These are phyloP conservation scores for Littorina saxatilis DNA, from an alignment of 1,140 invertebrate species.

Conservation along the genomic window DNA sequence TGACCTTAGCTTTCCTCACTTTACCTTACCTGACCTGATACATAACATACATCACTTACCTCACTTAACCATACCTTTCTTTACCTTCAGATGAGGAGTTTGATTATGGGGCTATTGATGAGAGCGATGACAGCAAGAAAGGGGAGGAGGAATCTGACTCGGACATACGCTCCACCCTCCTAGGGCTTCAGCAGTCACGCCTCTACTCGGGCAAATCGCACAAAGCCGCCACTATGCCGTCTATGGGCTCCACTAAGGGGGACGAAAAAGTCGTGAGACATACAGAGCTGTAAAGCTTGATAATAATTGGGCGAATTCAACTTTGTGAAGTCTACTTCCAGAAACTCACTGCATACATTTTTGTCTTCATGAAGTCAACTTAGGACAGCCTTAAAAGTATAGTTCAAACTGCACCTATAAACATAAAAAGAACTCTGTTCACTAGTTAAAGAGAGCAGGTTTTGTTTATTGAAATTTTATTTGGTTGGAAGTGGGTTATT, in stretches of 20 bases:
- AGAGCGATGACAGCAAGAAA: neutral
- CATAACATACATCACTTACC: neutral
- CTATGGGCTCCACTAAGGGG: neutral
- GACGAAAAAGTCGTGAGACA: neutral
- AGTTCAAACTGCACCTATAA: neutral
- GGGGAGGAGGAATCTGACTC: conserved; percentile 8
- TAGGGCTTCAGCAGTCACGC: conserved; percentile 29
- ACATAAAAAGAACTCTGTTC: too few species aligned
- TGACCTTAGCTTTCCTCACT: neutral
- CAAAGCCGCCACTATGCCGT: neutral
- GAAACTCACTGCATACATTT: too few species aligned
- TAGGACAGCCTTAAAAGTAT: neutral
- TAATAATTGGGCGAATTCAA: neutral
- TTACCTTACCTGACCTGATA: neutral
- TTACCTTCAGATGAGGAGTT: neutral
- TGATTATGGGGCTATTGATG: neutral
- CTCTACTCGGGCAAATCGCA: conserved; percentile 31
- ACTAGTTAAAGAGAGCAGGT: too few species aligned
- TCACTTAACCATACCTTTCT: neutral
- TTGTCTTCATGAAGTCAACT: too few species aligned
- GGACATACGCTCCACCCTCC: conserved; percentile 13
- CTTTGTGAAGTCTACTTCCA: too few species aligned
- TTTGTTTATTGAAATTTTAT: too few species aligned
- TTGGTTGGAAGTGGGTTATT: too few species aligned
- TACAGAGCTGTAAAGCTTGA: neutral